Percentiles rank a stretch among this genome's conserved stretches.
These are phyloP conservation scores for Nomada fucata DNA, from an alignment of 2,888 invertebrate species.

Conservation along the genomic window DNA sequence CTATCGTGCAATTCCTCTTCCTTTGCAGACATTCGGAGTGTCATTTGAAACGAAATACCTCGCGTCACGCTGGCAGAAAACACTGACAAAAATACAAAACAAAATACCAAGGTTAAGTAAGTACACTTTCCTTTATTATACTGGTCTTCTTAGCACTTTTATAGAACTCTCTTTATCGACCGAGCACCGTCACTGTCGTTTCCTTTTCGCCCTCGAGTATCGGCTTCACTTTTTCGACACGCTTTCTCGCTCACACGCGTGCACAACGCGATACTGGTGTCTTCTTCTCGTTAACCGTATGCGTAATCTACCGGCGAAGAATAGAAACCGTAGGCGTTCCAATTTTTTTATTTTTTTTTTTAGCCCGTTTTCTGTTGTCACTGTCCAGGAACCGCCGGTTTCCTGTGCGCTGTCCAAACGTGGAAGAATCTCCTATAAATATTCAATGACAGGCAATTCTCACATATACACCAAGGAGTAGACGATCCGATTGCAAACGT, in stretches of 20 bases:
- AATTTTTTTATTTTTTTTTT: slow-evolving; percentile 14
- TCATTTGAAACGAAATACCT: slow-evolving; percentile 11
- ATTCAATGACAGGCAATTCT: slow-evolving; percentile 18
- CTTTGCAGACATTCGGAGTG: slow-evolving; percentile 58
- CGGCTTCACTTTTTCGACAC: slow-evolving; percentile 39
- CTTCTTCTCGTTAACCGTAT: slow-evolving; percentile 21
- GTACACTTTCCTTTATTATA: slow-evolving; percentile 15
- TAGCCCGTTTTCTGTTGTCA: neutral
- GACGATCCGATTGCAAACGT: neutral
- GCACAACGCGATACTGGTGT: neutral
- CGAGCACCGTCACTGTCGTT: slow-evolving; percentile 41
- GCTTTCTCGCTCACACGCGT: slow-evolving; percentile 9
- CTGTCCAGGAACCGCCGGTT: slow-evolving; percentile 20
- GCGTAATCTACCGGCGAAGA: slow-evolving; percentile 41
- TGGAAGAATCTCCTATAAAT: slow-evolving; percentile 18
- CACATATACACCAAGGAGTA: neutral
- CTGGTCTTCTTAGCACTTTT: slow-evolving; percentile 23
- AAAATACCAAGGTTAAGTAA: slow-evolving; percentile 16
- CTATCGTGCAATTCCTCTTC: slow-evolving; percentile 24
- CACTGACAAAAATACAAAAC: slow-evolving; percentile 13
- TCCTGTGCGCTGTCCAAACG: neutral
- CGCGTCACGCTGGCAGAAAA: neutral
- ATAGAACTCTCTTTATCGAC: slow-evolving; percentile 36
- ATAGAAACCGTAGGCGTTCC: slow-evolving; percentile 37
- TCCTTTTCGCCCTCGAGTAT: slow-evolving; percentile 33